Base-by-base conservation (phyloP, 2,797 vertebrate species). In the Acanthopagrus latus region DNA sequence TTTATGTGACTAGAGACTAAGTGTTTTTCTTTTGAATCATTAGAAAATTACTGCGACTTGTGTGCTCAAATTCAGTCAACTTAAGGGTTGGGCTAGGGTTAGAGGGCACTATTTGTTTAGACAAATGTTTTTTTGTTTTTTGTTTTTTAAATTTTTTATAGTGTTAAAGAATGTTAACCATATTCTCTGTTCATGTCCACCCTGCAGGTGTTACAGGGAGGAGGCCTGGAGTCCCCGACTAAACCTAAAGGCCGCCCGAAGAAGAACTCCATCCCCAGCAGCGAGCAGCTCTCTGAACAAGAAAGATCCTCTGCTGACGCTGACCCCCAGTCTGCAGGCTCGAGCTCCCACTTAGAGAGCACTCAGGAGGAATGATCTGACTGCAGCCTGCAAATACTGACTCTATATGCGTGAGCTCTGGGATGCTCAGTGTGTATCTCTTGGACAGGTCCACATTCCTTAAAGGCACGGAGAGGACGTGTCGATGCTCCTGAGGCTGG, bases 191-290 rank as follows among this genome's bases (percentile, higher is more conserved):
- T 82, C 3, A 0, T 66, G 27, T 59, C 44, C 71, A 68, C 17
- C 43, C 80, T 59, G 27, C 91, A 99, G 98, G 98, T 99, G 57
- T 78, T 99, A 81, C 98, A 99, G 90, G 98, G 98, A 3, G 98
- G 98, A 18, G 98, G 98, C 51, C 94, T 99, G 77, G 98, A 99
- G 88, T 99, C 98, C 0, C 98, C 98, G 1, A 99, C 98, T 10
- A 99, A 99, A 86, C 98, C 98, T 0, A 99, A 99, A 94, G 98
- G 98, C 4, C 96, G 98, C 1, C 98, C 98, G 1, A 99, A 99
- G 94, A 99, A 99, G 93, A 99, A 99, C 92, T 99, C 98, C 71
- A 99, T 99, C 81, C 98, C 97, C 64, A 97, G 94, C 72, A 97
- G 98, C 21, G 97, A 99, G 85, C 98, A 99, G 90, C 96, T 99